Percentiles rank a stretch among this genome's conserved stretches.
phyloP scores from a whole-genome alignment of 2,888 invertebrate species.

The Argyra leucocephala region DNA sequence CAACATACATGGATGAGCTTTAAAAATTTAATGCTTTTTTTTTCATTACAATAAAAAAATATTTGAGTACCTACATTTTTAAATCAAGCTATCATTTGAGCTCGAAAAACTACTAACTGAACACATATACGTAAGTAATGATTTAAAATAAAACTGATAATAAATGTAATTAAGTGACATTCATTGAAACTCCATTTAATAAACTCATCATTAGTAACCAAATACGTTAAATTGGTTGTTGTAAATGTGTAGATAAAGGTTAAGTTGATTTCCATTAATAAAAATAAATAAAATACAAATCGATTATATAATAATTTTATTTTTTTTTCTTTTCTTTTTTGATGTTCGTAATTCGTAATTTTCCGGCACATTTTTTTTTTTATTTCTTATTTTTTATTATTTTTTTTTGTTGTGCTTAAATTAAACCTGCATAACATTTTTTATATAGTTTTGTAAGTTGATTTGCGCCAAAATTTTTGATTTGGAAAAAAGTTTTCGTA shows the following conservation, averaged over 20 bases:
- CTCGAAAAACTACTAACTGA: no score
- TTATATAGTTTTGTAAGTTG: background rate
- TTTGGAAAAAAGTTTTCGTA: background rate
- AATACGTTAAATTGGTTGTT: background rate
- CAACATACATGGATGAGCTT: no score
- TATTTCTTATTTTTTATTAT: background rate
- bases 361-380: conserved; percentile 2
- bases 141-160: background rate
- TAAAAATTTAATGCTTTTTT: no score
- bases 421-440: no score
- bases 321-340: background rate
- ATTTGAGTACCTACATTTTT: no score
- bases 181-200: background rate
- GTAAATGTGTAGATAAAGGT: background rate
- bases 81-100: no score
- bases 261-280: background rate
- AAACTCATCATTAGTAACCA: background rate
- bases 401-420: background rate
- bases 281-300: background rate
- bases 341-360: background rate
- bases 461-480: background rate
- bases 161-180: background rate
- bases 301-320: background rate
- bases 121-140: background rate
- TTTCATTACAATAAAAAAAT: no score